phyloP scores from a whole-genome alignment of 2,113 vertebrate genomes.

The Bufo gargarizans region DNA sequence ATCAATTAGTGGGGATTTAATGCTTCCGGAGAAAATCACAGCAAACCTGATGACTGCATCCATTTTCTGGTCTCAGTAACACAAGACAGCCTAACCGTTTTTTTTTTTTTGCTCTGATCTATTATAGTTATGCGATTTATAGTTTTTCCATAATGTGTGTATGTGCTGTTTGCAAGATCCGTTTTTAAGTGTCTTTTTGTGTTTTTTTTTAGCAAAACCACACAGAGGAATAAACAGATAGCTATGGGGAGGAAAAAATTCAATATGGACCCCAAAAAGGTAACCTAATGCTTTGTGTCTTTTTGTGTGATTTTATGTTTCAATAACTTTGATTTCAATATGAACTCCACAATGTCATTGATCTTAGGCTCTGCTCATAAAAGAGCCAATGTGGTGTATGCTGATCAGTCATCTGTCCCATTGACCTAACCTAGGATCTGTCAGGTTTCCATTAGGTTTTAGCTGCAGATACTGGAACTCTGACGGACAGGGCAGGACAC shows the following conservation, averaged over 20 bases:
- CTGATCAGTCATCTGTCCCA: too few relatives aligned
- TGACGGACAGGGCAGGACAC: not conserved
- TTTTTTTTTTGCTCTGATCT: not conserved
- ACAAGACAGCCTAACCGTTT: not conserved
- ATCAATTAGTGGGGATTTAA: constrained; percentile 14
- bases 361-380: too few relatives aligned
- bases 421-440: too few relatives aligned
- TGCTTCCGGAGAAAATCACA: constrained; percentile 20
- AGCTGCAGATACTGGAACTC: not conserved
- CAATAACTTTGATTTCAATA: too few relatives aligned
- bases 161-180: not conserved
- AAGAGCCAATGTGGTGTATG: too few relatives aligned
- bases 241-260: constrained; percentile 98
- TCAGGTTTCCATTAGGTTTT: not conserved
- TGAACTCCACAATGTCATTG: not conserved
- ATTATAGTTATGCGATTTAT: constrained; percentile 13
- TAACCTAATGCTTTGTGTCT: constrained; percentile 58
- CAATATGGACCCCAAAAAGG: constrained; percentile 99
- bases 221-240: constrained; percentile 96
- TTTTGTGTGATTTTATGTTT: not conserved
- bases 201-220: constrained; percentile 82
- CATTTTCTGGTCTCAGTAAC: not conserved
- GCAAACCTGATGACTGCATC: constrained; percentile 18
- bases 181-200: constrained; percentile 11
- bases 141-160: not conserved